These are phyloP conservation scores for Numenius phaeopus DNA, from an alignment of 2,797 vertebrate genomes.

Conservation along the genomic window DNA sequence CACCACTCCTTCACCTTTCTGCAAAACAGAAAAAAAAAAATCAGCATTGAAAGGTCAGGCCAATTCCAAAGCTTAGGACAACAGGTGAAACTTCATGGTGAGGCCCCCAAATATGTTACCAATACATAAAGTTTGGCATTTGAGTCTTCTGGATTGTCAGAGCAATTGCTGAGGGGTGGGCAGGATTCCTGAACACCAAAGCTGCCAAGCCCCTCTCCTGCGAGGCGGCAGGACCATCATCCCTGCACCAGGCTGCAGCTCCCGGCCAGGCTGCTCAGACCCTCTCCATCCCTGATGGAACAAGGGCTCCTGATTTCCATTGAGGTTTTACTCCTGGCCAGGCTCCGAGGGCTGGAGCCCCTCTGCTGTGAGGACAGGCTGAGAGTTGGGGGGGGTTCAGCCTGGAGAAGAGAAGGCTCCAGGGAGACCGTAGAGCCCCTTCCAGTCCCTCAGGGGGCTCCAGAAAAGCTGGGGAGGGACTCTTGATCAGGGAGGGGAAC, in stretches of 20 bases:
- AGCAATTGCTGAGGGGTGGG: not conserved
- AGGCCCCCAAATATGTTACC: not conserved
- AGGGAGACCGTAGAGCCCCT: not conserved
- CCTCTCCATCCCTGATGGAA: not conserved
- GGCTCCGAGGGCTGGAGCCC: not conserved
- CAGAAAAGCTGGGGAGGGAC: not conserved
- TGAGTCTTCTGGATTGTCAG: not conserved
- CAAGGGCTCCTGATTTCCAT: not conserved
- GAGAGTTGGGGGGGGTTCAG: not conserved
- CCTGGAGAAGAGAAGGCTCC: not conserved
- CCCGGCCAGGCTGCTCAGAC: not conserved
- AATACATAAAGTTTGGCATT: not conserved
- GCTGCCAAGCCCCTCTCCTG: not conserved
- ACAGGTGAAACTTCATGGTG: not conserved
- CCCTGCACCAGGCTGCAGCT: not conserved
- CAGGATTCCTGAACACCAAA: not conserved
- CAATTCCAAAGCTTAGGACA: not conserved
- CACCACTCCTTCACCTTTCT: not conserved
- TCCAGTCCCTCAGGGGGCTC: not conserved
- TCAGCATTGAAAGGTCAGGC: not conserved
- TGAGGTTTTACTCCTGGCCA: not conserved
- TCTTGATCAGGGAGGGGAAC: not conserved
- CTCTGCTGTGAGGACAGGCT: not conserved
- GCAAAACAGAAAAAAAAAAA: not conserved
- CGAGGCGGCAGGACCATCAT: fast-evolving